Base-by-base conservation (phyloP, 2,888 invertebrate genomes). In the Ypsolopha sequella region DNA sequence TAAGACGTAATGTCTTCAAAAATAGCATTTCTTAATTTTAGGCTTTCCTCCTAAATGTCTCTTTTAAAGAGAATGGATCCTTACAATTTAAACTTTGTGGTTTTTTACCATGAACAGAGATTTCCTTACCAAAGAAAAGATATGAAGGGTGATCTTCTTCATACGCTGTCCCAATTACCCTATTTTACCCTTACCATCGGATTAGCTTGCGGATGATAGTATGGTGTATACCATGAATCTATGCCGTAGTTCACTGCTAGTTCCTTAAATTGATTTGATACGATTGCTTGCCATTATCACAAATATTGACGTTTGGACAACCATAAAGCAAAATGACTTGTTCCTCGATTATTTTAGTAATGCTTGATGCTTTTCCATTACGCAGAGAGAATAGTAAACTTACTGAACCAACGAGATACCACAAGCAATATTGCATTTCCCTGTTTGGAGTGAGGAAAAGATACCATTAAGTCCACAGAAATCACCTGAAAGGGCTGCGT, bases 181-280 rank as follows among this genome's bases (percentile, higher is more conserved):
- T 50, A 52, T 70, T n/a, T 70, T 0, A 62, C 59, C 0, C 66
- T 52, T 51, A 73, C 71, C 0, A 65, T 64, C 2, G 66, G 64
- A 51, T 72, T 70, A 1, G 55, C 54, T 55, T 72, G 70, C 0
- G 71, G 66, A 13, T 65, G 61, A 52, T 71, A 69, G 9, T 54
- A 47, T 6, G 58, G 56, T 0, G 58, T 58, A 8, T 51, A 56
- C 57, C 55, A 56, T 8, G 54, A 36, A 10, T 53, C 13, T 1
- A 34, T n/a, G 6, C 52, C 52, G n/a, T 53, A 56, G 0, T 51
- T 53, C 0, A 41, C 14, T 6, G 41, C 39, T 1, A 53, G 49
- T 46, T 51, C 55, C 38, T 53, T 60, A 45, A 58, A 57, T n/a
- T 50, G 38, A 0, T 50, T 14, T 11, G 54, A 41, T 0, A 33